Conservation (phyloP, 2,797 vertebrate species). For the Hemitrygon akajei region DNA sequence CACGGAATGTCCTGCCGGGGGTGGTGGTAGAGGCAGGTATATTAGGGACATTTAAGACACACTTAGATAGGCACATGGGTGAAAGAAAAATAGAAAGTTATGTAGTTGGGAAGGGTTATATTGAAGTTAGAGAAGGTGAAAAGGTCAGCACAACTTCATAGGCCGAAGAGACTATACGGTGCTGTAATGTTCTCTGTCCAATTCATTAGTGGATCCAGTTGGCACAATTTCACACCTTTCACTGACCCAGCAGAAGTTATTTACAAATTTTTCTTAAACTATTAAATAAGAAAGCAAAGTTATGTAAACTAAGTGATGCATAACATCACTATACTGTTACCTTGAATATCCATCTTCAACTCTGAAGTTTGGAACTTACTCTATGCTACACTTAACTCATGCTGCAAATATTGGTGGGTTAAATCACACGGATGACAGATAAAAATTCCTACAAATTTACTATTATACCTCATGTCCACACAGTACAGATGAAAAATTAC, state of each 20-base stretch:
- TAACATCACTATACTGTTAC: neutral
- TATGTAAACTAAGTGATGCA: neutral
- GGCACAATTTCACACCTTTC: neutral
- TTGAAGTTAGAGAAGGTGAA: no score
- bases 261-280: neutral
- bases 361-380: neutral
- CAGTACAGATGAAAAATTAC: neutral
- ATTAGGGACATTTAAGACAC: no score
- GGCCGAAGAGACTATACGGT: no score
- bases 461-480: neutral
- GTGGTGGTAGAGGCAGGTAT: no score
- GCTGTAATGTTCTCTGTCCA: neutral
- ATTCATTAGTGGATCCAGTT: neutral
- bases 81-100: no score
- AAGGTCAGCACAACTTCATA: no score
- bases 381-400: neutral
- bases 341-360: neutral
- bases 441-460: neutral
- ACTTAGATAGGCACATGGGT: no score
- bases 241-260: neutral
- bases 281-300: neutral
- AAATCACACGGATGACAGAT: neutral
- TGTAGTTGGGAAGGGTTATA: no score
- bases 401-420: neutral
- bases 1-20: no score